These are phyloP conservation scores for Stigmatopora argus DNA, from an alignment of 2,113 vertebrate genomes.

Conservation along the genomic window DNA sequence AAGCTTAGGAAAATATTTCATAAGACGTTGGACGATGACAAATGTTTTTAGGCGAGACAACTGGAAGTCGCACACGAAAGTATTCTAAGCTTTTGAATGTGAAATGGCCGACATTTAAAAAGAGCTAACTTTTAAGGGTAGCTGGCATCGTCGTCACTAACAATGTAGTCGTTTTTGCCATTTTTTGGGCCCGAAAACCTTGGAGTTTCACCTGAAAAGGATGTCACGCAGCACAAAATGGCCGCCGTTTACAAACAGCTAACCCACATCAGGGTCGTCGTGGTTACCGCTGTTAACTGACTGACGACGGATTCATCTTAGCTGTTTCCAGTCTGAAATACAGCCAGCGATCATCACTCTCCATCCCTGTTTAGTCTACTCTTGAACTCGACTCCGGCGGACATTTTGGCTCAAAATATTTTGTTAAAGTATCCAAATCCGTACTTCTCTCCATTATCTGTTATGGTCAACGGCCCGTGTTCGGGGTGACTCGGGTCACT, in stretches of 20 bases:
- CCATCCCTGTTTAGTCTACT: slow-evolving; percentile 83
- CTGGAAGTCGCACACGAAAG: not conserved
- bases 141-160: no score
- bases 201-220: no score
- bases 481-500: slow-evolving; percentile 40
- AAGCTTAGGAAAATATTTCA: not conserved
- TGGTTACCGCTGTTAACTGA: slow-evolving; percentile 31
- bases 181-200: no score
- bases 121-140: not conserved
- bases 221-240: not conserved
- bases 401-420: not conserved
- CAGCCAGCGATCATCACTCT: slow-evolving; percentile 79
- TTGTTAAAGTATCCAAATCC: no score
- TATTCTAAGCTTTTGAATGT: not conserved
- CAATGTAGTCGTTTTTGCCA: no score
- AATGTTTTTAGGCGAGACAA: not conserved
- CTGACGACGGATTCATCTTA: slow-evolving; percentile 64
- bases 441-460: not conserved
- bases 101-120: not conserved
- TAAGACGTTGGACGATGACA: not conserved
- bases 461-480: slow-evolving; percentile 16
- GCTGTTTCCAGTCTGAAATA: slow-evolving; percentile 53
- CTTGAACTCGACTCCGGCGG: slow-evolving; percentile 70
- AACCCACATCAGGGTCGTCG: slow-evolving; percentile 22
- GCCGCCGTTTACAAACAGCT: not conserved